Conservation (phyloP, 1,140 invertebrate species). For the Artemia franciscana region DNA sequence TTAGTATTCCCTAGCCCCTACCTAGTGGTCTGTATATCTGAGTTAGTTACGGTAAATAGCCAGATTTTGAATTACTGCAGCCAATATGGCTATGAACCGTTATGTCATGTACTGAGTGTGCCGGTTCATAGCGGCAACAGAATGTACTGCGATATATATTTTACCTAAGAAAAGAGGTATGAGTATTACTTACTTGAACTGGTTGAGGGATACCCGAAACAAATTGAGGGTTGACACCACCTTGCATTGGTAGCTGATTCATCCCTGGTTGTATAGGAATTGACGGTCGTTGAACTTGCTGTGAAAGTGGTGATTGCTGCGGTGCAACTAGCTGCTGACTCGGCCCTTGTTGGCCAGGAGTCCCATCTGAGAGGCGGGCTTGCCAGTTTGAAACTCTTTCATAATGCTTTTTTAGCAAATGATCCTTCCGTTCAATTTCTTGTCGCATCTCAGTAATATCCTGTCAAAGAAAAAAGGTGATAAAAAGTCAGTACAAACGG, state of each 20-base stretch:
- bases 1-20: too few relatives aligned
- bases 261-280: slow-evolving; percentile 1
- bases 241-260: background rate
- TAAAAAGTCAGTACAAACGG: too few relatives aligned
- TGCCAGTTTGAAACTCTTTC: slow-evolving; percentile 21
- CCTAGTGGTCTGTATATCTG: too few relatives aligned
- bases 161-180: too few relatives aligned
- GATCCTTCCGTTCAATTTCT: slow-evolving; percentile 21
- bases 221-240: background rate
- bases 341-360: slow-evolving; percentile 4
- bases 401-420: slow-evolving; percentile 21
- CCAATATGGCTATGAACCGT: too few relatives aligned
- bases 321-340: slow-evolving; percentile 9
- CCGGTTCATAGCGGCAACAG: too few relatives aligned
- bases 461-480: too few relatives aligned
- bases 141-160: too few relatives aligned
- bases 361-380: slow-evolving; percentile 13
- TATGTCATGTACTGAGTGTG: too few relatives aligned
- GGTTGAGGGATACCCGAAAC: background rate
- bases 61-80: too few relatives aligned
- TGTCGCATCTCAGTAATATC: slow-evolving; percentile 20
- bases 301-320: background rate
- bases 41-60: too few relatives aligned
- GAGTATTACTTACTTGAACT: background rate
- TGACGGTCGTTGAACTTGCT: slow-evolving; percentile 5